Evolutionary conservation across 1,140 invertebrate genomes (phyloP).

Genomic region (Pissodes strobi): DNA sequence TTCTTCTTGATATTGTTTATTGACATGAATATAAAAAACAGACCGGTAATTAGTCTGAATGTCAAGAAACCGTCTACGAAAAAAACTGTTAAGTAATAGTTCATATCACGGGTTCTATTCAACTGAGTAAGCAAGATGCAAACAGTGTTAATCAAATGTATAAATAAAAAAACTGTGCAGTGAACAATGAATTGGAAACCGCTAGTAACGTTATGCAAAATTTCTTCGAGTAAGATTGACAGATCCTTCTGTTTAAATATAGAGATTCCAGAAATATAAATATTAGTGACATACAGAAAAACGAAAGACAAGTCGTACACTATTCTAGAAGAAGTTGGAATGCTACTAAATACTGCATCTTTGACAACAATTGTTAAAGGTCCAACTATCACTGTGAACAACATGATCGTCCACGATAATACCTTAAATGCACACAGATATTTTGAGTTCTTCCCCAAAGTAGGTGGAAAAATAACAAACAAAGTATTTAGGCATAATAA

Average conservation of each 20-base stretch:
- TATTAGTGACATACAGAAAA: slow-evolving; percentile 5
- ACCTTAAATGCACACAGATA: background rate
- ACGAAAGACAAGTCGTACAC: slow-evolving; percentile 9
- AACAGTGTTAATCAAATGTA: background rate
- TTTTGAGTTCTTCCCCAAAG: background rate
- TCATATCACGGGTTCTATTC: background rate
- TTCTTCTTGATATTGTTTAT: background rate
- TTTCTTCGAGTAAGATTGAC: background rate
- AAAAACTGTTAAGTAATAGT: background rate
- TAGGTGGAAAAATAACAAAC: background rate
- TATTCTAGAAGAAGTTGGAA: background rate
- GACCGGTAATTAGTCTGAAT: slow-evolving; percentile 1
- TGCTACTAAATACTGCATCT: background rate
- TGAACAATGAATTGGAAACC: background rate
- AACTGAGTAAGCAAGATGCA: background rate
- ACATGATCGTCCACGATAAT: background rate
- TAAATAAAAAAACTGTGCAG: background rate
- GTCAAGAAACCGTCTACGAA: slow-evolving; percentile 11
- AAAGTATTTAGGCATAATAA: too few species aligned
- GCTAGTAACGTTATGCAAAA: background rate
- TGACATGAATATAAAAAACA: slow-evolving; percentile 9
- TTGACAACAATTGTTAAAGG: slow-evolving; percentile 9
- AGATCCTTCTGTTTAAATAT: background rate
- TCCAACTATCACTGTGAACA: background rate
- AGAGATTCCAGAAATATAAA: slow-evolving; percentile 12